phyloP scores from a whole-genome alignment of 2,888 invertebrate species.

The Drosophila atripex region DNA sequence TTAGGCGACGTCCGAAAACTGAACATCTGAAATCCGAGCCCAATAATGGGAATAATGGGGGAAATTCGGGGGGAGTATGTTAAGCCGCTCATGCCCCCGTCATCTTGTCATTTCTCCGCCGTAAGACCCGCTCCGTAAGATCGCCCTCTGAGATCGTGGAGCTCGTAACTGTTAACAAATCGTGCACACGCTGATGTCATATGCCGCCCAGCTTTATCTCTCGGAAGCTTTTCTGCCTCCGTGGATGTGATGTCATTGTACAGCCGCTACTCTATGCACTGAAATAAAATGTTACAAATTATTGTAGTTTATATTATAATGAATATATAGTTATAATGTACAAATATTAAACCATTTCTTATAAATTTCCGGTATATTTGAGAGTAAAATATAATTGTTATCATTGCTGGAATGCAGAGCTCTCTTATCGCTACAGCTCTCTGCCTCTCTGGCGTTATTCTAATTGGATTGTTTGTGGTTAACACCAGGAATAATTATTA shows the following conservation, averaged over 20 bases:
- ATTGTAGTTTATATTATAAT: no score
- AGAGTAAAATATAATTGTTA: no score
- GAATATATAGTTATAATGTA: no score
- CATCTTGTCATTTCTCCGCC: no score
- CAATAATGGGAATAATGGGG: constrained; percentile 22
- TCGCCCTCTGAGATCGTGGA: constrained; percentile 51
- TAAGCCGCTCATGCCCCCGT: background rate
- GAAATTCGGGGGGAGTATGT: constrained; percentile 16
- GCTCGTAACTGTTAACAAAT: constrained; percentile 79
- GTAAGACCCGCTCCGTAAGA: background rate
- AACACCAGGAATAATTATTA: constrained; percentile 72
- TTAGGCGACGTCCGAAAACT: constrained; percentile 55
- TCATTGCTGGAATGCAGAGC: no score
- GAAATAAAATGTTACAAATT: background rate
- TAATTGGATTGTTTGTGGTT: constrained; percentile 71
- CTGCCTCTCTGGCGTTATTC: constrained; percentile 29
- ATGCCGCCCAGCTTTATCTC: constrained; percentile 6
- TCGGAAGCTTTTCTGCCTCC: constrained; percentile 32
- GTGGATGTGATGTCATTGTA: constrained; percentile 71
- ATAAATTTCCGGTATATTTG: no score
- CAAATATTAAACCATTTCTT: no score
- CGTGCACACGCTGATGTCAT: constrained; percentile 80
- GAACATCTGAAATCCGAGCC: constrained; percentile 14
- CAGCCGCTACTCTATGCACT: constrained; percentile 39
- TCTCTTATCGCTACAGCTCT: no score